Base-by-base conservation (phyloP, 2,113 vertebrate genomes). In the Hiodon alosoides region DNA sequence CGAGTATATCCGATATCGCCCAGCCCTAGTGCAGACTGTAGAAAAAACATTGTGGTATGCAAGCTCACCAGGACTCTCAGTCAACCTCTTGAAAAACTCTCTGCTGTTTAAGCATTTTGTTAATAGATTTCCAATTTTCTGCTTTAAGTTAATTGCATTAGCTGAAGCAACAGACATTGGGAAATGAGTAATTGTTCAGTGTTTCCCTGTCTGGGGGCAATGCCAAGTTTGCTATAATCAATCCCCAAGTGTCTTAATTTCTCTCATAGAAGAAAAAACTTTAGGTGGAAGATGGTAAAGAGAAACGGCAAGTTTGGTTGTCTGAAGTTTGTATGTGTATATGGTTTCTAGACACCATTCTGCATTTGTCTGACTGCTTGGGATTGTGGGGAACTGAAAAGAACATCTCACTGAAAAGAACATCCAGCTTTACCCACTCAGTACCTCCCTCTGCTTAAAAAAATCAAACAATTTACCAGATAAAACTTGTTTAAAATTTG, bases 141-240 rank as follows among this genome's bases (percentile, higher is more conserved):
- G 14, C 67, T 69, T 69, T 69, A 17, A 69, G 53, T 17, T 9
- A 53, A 17, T 16, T n/a, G 14, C 50, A 69, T 68, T 68, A 54
- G 6, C 5, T 11, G 2, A 4, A 52, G 48, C 52, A 53, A 69
- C 11, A 69, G 48, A 50, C 48, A 14, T 14, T 67, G 66, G 47
- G 9, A 67, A 50, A 51, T 67, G 8, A 67, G 47, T 67, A 50
- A 14, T 67, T 13, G 48, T 46, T 67, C 66, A 46, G 31, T 14
- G 47, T 50, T 11, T 17, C 5, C 13, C 3, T 46, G 46, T 67
- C 47, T 51, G 48, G 67, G 67, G 52, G 17, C n/a, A 16, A 14
- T 4, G 67, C 67, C 50, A 53, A 14, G 67, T 16, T 53, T 11
- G 67, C 8, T 31, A 2, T 13, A 47, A 7, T 11, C 10, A 4